Conservation (phyloP, 2,888 invertebrate genomes). For the Tetragonisca angustula region DNA sequence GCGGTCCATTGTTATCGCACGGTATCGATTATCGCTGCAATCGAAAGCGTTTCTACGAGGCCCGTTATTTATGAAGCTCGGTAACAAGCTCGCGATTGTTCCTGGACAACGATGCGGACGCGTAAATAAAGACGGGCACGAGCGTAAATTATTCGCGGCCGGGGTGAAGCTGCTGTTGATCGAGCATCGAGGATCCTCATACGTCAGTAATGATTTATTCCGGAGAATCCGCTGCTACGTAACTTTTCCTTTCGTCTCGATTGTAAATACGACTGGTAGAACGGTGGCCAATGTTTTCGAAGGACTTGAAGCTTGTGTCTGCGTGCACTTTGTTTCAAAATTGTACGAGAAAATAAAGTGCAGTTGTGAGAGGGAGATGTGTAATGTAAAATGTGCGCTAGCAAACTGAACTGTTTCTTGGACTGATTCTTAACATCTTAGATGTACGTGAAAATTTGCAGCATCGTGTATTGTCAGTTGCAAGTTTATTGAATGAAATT, state of each 20-base stretch:
- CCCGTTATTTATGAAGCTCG: slow-evolving; percentile 47
- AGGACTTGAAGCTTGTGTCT: too few relatives aligned
- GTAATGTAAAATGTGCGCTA: too few relatives aligned
- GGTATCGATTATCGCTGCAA: slow-evolving; percentile 46
- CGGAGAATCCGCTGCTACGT: not conserved
- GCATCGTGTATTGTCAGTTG: too few relatives aligned
- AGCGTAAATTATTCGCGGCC: slow-evolving; percentile 27
- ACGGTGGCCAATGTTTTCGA: not conserved
- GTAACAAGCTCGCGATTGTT: slow-evolving; percentile 43
- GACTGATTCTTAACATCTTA: too few relatives aligned
- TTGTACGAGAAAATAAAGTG: not conserved
- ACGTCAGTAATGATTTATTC: slow-evolving; percentile 20
- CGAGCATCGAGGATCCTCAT: not conserved
- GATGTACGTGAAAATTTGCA: too few relatives aligned
- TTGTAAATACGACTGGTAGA: not conserved
- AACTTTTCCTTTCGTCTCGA: not conserved
- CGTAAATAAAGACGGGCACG: slow-evolving; percentile 5
- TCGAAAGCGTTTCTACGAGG: slow-evolving; percentile 20
- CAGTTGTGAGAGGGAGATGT: too few relatives aligned
- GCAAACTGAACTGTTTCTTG: too few relatives aligned
- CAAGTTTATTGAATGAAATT: too few relatives aligned
- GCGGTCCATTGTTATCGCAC: slow-evolving; percentile 21
- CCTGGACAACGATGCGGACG: not conserved
- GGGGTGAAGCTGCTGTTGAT: slow-evolving; percentile 3
- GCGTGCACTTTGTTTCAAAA: too few relatives aligned